A percentile compares a stretch with the other conserved stretches of the same genome.
These are phyloP conservation scores for Brachyistius frenatus DNA, from an alignment of 2,113 vertebrate species.

Conservation along the genomic window DNA sequence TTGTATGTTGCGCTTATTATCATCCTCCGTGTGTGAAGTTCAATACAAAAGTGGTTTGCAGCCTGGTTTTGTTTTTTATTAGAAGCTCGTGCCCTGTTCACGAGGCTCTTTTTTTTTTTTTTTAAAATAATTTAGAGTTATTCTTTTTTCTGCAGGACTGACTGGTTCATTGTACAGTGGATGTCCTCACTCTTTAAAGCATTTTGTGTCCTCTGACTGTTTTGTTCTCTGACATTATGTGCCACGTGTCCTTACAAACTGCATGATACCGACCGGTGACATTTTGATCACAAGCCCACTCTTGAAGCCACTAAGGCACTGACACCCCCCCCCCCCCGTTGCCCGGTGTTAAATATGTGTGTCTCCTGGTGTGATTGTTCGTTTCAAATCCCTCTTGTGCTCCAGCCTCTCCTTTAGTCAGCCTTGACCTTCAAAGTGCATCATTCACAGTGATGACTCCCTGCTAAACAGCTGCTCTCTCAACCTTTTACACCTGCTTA, in stretches of 20 bases:
- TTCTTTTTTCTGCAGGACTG: background rate
- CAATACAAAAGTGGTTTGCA: background rate
- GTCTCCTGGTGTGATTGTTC: conserved; percentile 23
- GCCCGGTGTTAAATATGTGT: conserved; percentile 2
- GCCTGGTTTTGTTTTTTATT: background rate
- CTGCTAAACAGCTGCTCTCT: conserved; percentile 35
- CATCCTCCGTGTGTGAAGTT: background rate
- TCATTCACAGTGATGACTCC: conserved; percentile 37
- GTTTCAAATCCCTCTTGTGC: conserved; percentile 34
- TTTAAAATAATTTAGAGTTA: background rate
- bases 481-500: conserved; percentile 20
- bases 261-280: conserved; percentile 36
- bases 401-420: conserved; percentile 32
- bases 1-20: no score
- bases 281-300: conserved; percentile 55
- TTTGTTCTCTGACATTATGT: conserved; percentile 11
- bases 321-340: conserved; percentile 17
- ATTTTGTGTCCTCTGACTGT: background rate
- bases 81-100: background rate
- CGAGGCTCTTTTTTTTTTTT: background rate
- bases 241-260: conserved; percentile 13
- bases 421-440: conserved; percentile 63
- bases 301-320: conserved; percentile 18
- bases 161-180: background rate
- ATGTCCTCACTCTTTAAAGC: background rate